Conservation (phyloP, 2,113 vertebrate genomes). For the Diphyllodes magnificus region DNA sequence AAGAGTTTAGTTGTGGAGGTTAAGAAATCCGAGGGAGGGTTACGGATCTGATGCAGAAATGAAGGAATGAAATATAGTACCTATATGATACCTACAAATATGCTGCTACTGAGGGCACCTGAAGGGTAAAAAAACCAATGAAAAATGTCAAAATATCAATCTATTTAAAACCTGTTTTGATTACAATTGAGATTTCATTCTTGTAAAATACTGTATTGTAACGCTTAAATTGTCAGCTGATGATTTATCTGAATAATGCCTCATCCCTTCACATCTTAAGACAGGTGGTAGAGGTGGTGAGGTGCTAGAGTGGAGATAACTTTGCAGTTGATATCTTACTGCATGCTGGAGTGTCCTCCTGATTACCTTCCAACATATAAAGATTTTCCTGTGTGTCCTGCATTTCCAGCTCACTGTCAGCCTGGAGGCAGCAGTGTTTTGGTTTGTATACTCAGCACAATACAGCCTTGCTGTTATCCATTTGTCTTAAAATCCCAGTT, state of each 20-base stretch:
- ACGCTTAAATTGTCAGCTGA: neutral
- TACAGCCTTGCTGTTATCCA: neutral
- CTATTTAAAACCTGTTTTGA: neutral
- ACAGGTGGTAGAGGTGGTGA: neutral
- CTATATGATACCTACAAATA: neutral
- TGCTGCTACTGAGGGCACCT: neutral
- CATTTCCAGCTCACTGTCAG: neutral
- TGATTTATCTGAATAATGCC: neutral
- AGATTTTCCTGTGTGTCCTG: neutral
- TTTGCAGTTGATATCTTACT: neutral
- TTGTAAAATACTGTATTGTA: neutral
- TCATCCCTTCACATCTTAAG: neutral
- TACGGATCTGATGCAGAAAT: neutral
- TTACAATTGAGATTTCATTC: neutral
- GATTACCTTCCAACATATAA: neutral
- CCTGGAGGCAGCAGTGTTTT: neutral
- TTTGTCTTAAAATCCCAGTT: neutral
- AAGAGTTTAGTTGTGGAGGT: neutral
- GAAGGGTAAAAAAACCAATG: neutral
- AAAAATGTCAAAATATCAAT: neutral
- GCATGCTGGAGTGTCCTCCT: neutral
- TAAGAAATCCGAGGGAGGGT: neutral
- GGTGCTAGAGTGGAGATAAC: neutral
- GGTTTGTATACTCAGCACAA: neutral
- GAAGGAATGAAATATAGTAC: neutral